phyloP scores from a whole-genome alignment of 2,113 vertebrate species.

The Saguinus imperator region DNA sequence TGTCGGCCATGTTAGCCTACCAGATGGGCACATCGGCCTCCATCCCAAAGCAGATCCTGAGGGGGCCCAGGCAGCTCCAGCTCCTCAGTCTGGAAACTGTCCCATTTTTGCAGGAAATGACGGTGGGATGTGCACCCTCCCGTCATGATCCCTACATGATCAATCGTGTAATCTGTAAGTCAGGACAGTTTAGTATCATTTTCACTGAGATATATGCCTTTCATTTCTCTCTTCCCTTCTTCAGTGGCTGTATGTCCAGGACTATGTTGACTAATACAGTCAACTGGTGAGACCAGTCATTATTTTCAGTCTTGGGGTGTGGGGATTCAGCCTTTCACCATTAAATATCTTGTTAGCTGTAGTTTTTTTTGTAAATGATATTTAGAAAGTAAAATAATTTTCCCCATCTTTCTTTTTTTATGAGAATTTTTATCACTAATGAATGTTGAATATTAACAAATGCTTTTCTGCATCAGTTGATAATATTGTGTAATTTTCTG shows the following conservation, averaged over 20 bases:
- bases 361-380: neutral
- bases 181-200: neutral
- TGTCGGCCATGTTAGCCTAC: too few relatives aligned
- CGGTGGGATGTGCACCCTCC: too few relatives aligned
- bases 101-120: too few relatives aligned
- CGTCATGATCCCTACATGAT: too few relatives aligned
- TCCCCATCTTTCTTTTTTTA: neutral
- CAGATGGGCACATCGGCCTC: too few relatives aligned
- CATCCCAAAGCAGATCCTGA: too few relatives aligned
- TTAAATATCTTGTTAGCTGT: neutral
- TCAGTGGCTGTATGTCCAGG: neutral
- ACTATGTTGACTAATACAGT: neutral
- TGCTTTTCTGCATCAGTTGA: neutral
- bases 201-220: neutral
- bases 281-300: neutral
- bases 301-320: neutral
- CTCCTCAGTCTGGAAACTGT: too few relatives aligned
- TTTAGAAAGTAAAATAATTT: neutral
- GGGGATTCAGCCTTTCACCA: neutral
- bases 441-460: neutral
- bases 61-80: too few relatives aligned
- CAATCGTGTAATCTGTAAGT: neutral
- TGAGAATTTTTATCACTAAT: neutral
- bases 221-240: neutral
- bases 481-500: neutral